Percentiles rank a stretch among this genome's conserved stretches.
These are phyloP conservation scores for Ceriagrion tenellum DNA, from an alignment of 2,888 invertebrate species.

Conservation along the genomic window DNA sequence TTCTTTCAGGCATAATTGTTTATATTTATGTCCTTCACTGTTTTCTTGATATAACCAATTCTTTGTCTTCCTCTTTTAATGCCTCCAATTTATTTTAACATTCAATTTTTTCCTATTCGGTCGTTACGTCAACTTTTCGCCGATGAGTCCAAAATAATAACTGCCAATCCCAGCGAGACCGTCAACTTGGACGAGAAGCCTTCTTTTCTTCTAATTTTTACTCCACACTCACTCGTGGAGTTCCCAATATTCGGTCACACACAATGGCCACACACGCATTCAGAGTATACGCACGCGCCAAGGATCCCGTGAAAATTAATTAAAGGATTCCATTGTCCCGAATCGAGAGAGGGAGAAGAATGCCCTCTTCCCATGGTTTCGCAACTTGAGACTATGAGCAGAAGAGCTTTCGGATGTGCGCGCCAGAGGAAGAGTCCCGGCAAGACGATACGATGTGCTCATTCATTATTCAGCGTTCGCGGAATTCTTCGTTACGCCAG, in stretches of 20 bases:
- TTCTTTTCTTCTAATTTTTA: too few species aligned
- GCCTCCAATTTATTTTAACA: too few species aligned
- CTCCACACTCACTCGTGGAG: neutral
- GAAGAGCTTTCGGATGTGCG: neutral
- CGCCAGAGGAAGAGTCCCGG: neutral
- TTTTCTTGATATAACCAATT: too few species aligned
- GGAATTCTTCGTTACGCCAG: neutral
- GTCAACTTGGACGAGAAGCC: neutral
- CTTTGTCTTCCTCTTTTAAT: too few species aligned
- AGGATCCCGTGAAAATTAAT: neutral
- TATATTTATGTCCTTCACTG: too few species aligned
- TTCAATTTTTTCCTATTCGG: too few species aligned
- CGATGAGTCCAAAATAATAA: too few species aligned
- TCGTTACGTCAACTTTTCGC: too few species aligned
- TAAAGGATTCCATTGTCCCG: neutral
- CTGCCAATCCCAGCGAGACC: neutral
- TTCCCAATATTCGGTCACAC: neutral
- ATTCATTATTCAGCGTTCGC: neutral
- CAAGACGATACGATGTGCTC: neutral
- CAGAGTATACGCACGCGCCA: neutral
- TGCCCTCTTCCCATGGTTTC: neutral
- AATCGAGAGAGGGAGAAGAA: neutral
- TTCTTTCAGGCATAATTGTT: too few species aligned
- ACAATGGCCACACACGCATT: neutral
- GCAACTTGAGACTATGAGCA: neutral